Evolutionary conservation across 2,888 invertebrate species (phyloP), one percentile per base, ranked within the genome.

Genomic region (Drosophila macrospina): DNA sequence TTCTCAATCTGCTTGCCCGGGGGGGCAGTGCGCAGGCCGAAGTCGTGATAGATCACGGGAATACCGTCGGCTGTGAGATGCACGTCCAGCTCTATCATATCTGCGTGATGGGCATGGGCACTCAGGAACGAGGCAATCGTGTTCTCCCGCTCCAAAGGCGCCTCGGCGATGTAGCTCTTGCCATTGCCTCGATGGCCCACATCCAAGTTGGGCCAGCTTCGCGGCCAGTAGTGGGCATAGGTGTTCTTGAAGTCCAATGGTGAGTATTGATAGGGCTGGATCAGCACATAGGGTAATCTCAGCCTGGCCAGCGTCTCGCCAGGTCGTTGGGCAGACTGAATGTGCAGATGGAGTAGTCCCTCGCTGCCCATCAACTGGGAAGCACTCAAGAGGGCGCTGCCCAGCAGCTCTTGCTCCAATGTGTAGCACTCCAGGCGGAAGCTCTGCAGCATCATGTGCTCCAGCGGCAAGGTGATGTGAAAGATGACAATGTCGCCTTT

Each of bases 1-100:
- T 95, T 94, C 89, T 94, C 95, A 90, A 97, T 96, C 41, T 63
- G 57, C 59, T 90, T 90, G 34, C 88, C 88, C 0, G 85, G 80
- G 84, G 98, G 97, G 89, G 97, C 96, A 13, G 99, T 98, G 91
- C 97, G 95, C 48, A 91, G 71, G 0, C 90, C 90, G 92, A 97
- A 99, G 92, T 99, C 99, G 92, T 99, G 99, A 93, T 98, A 99
- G 86, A 99, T 96, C 64, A 99, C 97, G 13, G 98, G 98, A 80
- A 98, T 94, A 90, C 96, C 94, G 92, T 99, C 99, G 92, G 98
- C 98, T 71, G 98, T 98, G 71, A 99, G 93, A 91, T 99, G 99
- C 41, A 99, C 99, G 93, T 99, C 99, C 93, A 99, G 97, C 93
- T 99, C 99, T 47, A 99, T 96, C 94, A 97, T 96, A 91, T 99